phyloP scores from a whole-genome alignment of 2,113 vertebrate genomes.

The Synchiropus splendidus region DNA sequence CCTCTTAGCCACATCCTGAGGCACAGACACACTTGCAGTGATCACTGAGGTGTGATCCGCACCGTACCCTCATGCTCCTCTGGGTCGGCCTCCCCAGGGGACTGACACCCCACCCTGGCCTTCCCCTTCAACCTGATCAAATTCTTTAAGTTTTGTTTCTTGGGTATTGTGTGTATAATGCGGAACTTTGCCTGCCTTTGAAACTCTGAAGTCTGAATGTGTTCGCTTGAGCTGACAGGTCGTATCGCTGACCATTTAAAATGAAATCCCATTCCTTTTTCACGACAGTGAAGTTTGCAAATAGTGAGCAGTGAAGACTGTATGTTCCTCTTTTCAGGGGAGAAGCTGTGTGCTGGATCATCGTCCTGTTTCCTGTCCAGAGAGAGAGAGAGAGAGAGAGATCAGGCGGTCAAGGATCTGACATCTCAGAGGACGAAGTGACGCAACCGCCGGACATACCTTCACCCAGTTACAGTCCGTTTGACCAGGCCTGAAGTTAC shows the following conservation, averaged over 20 bases:
- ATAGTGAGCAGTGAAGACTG: slow-evolving; percentile 3
- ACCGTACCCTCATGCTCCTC: slow-evolving; percentile 17
- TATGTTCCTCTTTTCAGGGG: slow-evolving; percentile 51
- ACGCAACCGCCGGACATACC: slow-evolving; percentile 35
- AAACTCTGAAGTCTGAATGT: not conserved
- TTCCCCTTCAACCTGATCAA: slow-evolving; percentile 31
- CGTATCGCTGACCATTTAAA: not conserved
- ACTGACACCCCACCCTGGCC: slow-evolving; percentile 39
- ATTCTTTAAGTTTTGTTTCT: slow-evolving; percentile 56
- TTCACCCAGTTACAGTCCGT: slow-evolving; percentile 8
- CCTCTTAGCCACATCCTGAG: slow-evolving; percentile 38
- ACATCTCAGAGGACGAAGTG: slow-evolving; percentile 31
- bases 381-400: slow-evolving; percentile 61
- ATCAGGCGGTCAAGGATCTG: slow-evolving; percentile 58
- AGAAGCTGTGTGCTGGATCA: slow-evolving; percentile 46
- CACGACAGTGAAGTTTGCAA: not conserved
- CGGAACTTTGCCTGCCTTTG: slow-evolving; percentile 27
- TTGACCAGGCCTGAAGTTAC: not conserved
- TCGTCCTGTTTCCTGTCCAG: slow-evolving; percentile 70
- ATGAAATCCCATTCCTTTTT: not conserved
- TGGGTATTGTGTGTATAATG: too few species aligned
- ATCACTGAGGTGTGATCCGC: slow-evolving; percentile 30
- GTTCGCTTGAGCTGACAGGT: not conserved
- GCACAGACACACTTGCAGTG: slow-evolving; percentile 19
- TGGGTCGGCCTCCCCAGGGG: too few species aligned